phyloP scores from a whole-genome alignment of 2,888 invertebrate genomes.

The Dynastes maya region DNA sequence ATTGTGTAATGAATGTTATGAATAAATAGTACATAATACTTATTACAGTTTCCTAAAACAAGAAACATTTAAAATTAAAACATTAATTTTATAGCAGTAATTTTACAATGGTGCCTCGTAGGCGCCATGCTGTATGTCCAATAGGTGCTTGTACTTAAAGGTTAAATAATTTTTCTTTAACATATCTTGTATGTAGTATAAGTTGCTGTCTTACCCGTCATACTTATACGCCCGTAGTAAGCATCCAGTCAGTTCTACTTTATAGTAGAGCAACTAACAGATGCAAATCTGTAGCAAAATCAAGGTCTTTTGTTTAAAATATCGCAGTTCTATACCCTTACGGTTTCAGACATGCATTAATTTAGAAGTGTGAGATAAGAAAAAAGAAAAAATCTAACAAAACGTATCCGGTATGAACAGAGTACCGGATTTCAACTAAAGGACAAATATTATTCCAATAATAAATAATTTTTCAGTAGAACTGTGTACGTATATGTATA shows the following conservation, averaged over 20 bases:
- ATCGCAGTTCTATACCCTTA: not conserved
- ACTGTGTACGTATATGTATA: not conserved
- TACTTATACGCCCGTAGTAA: not conserved
- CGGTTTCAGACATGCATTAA: not conserved
- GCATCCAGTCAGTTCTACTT: not conserved
- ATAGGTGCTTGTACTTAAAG: too few relatives aligned
- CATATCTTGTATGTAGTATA: too few relatives aligned
- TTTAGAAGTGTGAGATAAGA: conserved; percentile 8
- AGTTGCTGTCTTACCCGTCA: too few relatives aligned
- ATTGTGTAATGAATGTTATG: too few relatives aligned
- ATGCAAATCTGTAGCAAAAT: not conserved
- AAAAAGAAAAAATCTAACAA: not conserved
- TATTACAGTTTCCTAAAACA: too few relatives aligned
- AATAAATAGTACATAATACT: too few relatives aligned
- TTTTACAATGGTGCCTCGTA: too few relatives aligned
- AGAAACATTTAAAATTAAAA: too few relatives aligned
- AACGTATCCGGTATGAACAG: not conserved
- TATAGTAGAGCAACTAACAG: too few relatives aligned
- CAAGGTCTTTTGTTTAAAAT: conserved; percentile 5
- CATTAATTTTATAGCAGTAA: too few relatives aligned
- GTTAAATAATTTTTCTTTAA: too few relatives aligned
- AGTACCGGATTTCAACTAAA: not conserved
- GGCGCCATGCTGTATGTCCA: too few relatives aligned
- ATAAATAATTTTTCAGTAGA: not conserved
- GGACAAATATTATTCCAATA: conserved; percentile 1